Base-by-base conservation (phyloP, 2,797 vertebrate genomes). In the Eremophila alpestris region DNA sequence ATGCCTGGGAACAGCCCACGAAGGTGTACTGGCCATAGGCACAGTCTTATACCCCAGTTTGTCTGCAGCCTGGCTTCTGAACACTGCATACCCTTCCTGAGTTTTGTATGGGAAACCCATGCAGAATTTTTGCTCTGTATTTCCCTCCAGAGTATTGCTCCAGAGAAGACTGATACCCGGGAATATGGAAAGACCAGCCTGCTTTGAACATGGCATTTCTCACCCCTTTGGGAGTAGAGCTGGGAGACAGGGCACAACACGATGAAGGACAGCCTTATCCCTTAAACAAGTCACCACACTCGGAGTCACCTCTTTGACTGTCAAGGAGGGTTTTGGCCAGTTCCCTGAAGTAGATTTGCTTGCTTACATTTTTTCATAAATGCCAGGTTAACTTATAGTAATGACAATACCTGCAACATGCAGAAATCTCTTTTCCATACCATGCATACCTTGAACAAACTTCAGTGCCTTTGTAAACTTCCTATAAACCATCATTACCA, bases 1-100 rank as follows among this genome's bases (percentile, higher is more conserved):
- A 3, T 0, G 0, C 5, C 29, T 51, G 43, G 41, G 51, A 73
- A 32, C 26, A 58, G 62, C 41, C 43, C 29, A 8, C 0, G 0
- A 16, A 11, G 24, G 2, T 10, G 22, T n/a, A 16, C 26, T 62
- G 69, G 45, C 73, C 76, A 26, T 14, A 26, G 43, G 2, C 10
- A 34, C 10, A 32, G 48, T 4, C 29, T 54, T 11, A 30, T 0
- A 1, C 40, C 77, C 51, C 0, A 0, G 18, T 52, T 62, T 69
- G 46, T 45, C 45, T 59, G 65, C 62, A 81, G 87, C 54, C 62
- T 19, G 7, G 16, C 27, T 84, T 68, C 45, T 32, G 27, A 43
- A 64, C 3, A 4, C 15, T 62, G 43, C 32, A 29, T 3, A 22
- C 26, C 27, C 14, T 20, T 46, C 52, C 38, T 11, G 19, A 48